A percentile compares a stretch with the other conserved stretches of the same genome.
Conservation (phyloP, 2,797 vertebrate genomes). For the Erethizon dorsatum region DNA sequence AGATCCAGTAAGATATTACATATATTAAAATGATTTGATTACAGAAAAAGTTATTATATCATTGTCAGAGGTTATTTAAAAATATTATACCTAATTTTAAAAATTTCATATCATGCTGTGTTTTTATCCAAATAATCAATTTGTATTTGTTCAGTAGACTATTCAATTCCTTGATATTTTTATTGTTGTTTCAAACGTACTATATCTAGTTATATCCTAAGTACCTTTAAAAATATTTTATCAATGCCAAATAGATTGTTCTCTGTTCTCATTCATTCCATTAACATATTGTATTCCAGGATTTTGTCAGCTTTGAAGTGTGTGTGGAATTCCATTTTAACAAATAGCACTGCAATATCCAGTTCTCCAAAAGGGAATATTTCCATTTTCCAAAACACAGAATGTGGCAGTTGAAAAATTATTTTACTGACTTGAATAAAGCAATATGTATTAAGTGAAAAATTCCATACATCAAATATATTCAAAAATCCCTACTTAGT, state of each 20-base stretch:
- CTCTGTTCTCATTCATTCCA: neutral
- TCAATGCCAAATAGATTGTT: neutral
- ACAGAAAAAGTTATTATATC: neutral
- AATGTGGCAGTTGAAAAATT: neutral
- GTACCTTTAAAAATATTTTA: neutral
- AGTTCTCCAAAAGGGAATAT: neutral
- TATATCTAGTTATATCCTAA: neutral
- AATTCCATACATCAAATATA: neutral
- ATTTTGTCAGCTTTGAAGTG: neutral
- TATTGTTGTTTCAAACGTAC: neutral
- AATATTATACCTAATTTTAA: neutral
- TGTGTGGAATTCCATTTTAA: constrained; percentile 34
- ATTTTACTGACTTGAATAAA: constrained; percentile 29
- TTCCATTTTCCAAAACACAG: neutral
- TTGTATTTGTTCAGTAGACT: neutral
- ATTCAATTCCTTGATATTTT: neutral
- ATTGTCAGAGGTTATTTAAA: neutral
- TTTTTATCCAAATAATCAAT: neutral
- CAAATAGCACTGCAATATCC: neutral
- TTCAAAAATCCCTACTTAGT: neutral
- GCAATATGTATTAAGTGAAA: neutral
- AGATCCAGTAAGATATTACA: neutral
- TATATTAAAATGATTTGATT: neutral
- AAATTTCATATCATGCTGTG: neutral
- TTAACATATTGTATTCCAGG: neutral